Percentiles rank a stretch among this genome's conserved stretches.
Evolutionary conservation across 2,113 vertebrate genomes (phyloP).

Genomic region (Columbina picui): DNA sequence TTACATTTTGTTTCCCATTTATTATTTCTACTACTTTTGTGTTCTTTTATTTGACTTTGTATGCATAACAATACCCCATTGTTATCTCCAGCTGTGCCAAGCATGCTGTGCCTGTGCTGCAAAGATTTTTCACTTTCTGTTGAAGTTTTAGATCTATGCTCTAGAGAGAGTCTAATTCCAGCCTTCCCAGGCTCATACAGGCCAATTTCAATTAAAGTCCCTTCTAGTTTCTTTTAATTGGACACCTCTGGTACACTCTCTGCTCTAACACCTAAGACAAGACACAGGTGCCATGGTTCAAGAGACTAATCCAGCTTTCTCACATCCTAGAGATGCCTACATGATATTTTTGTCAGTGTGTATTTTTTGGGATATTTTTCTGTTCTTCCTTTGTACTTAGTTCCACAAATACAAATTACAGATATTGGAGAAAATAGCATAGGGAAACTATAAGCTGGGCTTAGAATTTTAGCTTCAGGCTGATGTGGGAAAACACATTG

Average conservation of each 20-base stretch:
- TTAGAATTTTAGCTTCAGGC: background rate
- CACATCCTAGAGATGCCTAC: background rate
- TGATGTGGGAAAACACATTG: background rate
- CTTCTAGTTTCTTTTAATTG: background rate
- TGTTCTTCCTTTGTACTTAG: background rate
- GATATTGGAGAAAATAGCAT: background rate
- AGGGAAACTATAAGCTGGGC: background rate
- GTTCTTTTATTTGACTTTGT: background rate
- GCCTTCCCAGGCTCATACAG: background rate
- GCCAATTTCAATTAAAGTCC: background rate
- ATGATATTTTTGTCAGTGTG: background rate
- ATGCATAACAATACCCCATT: background rate
- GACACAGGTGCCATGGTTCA: background rate
- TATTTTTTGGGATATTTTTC: background rate
- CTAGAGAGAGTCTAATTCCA: background rate
- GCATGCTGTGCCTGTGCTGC: background rate
- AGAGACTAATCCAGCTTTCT: background rate
- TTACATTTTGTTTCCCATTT: background rate
- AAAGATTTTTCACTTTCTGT: background rate
- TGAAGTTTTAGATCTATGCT: background rate
- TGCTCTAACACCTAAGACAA: background rate
- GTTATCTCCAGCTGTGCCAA: background rate
- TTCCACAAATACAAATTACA: background rate
- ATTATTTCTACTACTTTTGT: background rate
- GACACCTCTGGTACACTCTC: background rate